These are phyloP conservation scores for Xylocampa areola DNA, from an alignment of 2,888 invertebrate species.

Conservation along the genomic window DNA sequence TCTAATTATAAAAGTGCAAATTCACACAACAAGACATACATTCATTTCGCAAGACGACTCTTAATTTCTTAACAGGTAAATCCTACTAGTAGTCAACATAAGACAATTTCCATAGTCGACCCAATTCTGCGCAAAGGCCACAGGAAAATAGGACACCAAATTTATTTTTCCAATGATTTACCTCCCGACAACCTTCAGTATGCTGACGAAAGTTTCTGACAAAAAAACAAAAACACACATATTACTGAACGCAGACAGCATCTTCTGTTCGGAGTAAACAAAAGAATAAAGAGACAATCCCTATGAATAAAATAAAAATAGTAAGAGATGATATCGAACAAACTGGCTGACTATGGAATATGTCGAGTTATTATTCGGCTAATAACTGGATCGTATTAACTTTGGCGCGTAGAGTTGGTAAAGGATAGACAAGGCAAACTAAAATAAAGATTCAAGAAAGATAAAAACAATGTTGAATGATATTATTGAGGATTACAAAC, in stretches of 20 bases:
- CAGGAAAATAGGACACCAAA: slow-evolving; percentile 37
- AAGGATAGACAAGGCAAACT: slow-evolving; percentile 62
- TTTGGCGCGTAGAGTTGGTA: slow-evolving; percentile 63
- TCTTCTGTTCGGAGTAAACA: slow-evolving; percentile 77
- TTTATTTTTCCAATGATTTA: slow-evolving; percentile 45
- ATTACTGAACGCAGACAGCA: slow-evolving; percentile 50
- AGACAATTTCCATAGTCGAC: slow-evolving; percentile 19
- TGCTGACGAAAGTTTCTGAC: slow-evolving; percentile 44
- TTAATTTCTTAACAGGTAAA: neutral
- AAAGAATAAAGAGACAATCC: slow-evolving; percentile 83
- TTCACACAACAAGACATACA: too few species aligned
- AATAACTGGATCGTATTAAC: slow-evolving; percentile 87
- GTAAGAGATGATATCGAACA: slow-evolving; percentile 82
- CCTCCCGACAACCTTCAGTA: slow-evolving; percentile 50
- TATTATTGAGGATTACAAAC: too few species aligned
- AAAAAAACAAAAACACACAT: slow-evolving; percentile 60
- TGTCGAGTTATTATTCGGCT: slow-evolving; percentile 86
- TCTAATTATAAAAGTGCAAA: too few species aligned
- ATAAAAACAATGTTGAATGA: neutral
- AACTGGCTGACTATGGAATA: slow-evolving; percentile 84
- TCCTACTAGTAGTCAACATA: neutral
- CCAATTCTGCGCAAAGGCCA: slow-evolving; percentile 20
- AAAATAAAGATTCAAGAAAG: neutral
- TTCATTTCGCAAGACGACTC: neutral
- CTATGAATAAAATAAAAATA: slow-evolving; percentile 90